These are phyloP conservation scores for Glyphotaelius pellucidus DNA, from an alignment of 2,888 invertebrate species.

Conservation along the genomic window DNA sequence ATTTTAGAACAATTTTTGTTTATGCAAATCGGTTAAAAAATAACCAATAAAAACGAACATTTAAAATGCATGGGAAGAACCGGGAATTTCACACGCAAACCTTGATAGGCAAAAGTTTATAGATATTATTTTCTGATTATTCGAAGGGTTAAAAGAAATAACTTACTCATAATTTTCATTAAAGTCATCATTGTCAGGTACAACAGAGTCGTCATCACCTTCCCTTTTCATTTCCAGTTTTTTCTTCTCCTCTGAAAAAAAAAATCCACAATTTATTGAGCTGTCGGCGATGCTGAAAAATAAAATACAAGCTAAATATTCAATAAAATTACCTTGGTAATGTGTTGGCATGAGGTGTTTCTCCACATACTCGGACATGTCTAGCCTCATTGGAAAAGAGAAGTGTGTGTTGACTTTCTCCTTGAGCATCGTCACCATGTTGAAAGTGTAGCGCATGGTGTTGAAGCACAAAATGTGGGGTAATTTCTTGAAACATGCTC, in stretches of 20 bases:
- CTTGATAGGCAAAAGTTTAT: too few species aligned
- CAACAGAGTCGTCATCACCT: conserved; percentile 73
- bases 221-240: conserved; percentile 76
- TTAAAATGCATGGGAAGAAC: too few species aligned
- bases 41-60: too few species aligned
- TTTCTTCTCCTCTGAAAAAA: conserved; percentile 79
- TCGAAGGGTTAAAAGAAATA: conserved; percentile 21
- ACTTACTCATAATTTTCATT: conserved; percentile 87
- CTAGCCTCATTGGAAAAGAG: conserved; percentile 94
- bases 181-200: conserved; percentile 75
- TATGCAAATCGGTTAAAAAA: too few species aligned
- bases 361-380: conserved; percentile 97
- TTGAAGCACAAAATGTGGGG: conserved; percentile 97
- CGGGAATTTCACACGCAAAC: too few species aligned
- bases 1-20: too few species aligned
- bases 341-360: conserved; percentile 94
- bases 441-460: conserved; percentile 98
- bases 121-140: too few species aligned
- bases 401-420: conserved; percentile 98
- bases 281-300: background rate
- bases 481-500: conserved; percentile 95
- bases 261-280: background rate
- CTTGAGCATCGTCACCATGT: conserved; percentile 98
- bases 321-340: conserved; percentile 80
- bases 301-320: background rate